Evolutionary conservation across 2,888 invertebrate species (phyloP).

Genomic region (Cyrtodaria siliqua): DNA sequence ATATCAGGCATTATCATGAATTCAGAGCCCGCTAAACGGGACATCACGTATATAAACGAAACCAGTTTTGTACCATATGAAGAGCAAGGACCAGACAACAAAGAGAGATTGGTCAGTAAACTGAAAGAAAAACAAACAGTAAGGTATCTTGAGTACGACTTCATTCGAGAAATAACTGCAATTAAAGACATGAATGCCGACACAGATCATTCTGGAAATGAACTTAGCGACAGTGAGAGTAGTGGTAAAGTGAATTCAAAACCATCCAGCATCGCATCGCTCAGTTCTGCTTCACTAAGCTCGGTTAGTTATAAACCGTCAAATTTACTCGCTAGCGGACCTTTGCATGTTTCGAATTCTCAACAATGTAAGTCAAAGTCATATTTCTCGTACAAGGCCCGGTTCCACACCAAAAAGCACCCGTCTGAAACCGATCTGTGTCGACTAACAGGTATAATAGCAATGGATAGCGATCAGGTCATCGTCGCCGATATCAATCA

Average conservation of each 20-base stretch:
- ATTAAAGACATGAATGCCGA: constrained; percentile 7
- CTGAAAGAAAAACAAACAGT: constrained; percentile 25
- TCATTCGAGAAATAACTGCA: constrained; percentile 50
- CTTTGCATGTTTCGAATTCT: constrained; percentile 19
- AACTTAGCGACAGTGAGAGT: too few species aligned
- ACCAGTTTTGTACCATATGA: constrained; percentile 28
- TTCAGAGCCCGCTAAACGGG: background rate
- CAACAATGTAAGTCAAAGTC: constrained; percentile 29
- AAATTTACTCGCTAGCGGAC: constrained; percentile 38
- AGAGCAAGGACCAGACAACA: constrained; percentile 42
- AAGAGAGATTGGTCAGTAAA: background rate
- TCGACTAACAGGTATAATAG: constrained; percentile 44
- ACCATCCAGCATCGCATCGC: constrained; percentile 4
- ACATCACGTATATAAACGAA: constrained; percentile 22
- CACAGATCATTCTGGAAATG: background rate
- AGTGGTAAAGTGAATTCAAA: too few species aligned
- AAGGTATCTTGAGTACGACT: constrained; percentile 44
- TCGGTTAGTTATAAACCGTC: constrained; percentile 48
- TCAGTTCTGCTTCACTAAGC: constrained; percentile 21
- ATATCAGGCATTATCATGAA: background rate
- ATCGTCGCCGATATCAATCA: constrained; percentile 56
- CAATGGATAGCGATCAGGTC: constrained; percentile 48
- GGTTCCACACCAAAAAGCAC: constrained; percentile 58
- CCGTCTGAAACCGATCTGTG: constrained; percentile 53
- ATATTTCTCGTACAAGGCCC: constrained; percentile 40